Percentiles rank a stretch among this genome's conserved stretches.
phyloP scores from a whole-genome alignment of 2,888 invertebrate genomes.

The Leptothorax acervorum region DNA sequence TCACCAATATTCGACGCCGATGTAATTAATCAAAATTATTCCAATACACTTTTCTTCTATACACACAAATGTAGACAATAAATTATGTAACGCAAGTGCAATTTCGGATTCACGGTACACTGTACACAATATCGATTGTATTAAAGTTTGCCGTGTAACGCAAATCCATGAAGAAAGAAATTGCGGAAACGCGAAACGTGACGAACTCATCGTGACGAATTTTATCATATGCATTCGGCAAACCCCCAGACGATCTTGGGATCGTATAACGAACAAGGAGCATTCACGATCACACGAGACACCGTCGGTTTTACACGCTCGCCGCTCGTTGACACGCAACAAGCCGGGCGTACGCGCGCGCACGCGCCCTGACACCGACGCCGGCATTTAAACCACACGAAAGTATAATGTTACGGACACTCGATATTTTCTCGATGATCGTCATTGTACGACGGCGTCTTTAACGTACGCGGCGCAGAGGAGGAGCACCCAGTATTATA shows the following conservation, averaged over 20 bases:
- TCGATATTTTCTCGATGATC: slow-evolving; percentile 85
- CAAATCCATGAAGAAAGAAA: background rate
- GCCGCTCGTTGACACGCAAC: slow-evolving; percentile 39
- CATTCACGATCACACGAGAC: slow-evolving; percentile 24
- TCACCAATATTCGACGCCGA: background rate
- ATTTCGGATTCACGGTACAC: background rate
- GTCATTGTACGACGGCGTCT: slow-evolving; percentile 79
- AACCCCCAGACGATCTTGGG: background rate
- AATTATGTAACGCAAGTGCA: background rate
- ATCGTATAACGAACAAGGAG: background rate
- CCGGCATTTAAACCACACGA: slow-evolving; percentile 82
- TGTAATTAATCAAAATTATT: too few relatives aligned
- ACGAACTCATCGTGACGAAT: background rate
- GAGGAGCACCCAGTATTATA: slow-evolving; percentile 58
- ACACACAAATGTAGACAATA: background rate
- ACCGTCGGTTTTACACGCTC: slow-evolving; percentile 17
- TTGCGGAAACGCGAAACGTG: background rate
- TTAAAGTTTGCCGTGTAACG: background rate
- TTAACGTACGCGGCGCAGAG: slow-evolving; percentile 61
- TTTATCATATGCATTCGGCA: background rate
- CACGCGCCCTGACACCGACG: slow-evolving; percentile 50
- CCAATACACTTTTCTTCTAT: background rate
- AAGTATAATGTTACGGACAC: slow-evolving; percentile 85
- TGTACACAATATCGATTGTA: background rate
- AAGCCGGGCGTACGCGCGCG: background rate